phyloP scores from a whole-genome alignment of 1,140 invertebrate genomes.

The Pentalonia nigronervosa region DNA sequence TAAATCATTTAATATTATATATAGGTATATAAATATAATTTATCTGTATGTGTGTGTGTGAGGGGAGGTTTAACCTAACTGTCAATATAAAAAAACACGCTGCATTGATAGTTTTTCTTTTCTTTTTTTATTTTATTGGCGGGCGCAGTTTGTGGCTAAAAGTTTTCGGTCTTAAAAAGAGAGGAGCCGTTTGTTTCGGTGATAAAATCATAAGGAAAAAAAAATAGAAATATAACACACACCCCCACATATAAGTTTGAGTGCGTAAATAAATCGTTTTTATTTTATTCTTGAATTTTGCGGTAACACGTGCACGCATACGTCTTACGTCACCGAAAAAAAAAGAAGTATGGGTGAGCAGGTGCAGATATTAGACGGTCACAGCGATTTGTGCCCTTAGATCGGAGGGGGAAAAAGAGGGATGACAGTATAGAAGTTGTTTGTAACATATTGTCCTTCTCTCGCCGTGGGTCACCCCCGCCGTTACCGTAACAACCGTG shows the following conservation, averaged over 20 bases:
- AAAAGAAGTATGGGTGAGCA: conserved; percentile 37
- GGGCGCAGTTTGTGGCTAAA: conserved; percentile 55
- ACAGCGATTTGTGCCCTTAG: conserved; percentile 52
- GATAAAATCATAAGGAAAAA: conserved; percentile 47
- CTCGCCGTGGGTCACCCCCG: neutral
- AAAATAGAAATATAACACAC: conserved; percentile 12
- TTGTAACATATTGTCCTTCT: conserved; percentile 54
- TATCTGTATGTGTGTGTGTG: neutral
- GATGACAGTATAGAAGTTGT: conserved; percentile 43
- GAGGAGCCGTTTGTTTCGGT: conserved; percentile 32
- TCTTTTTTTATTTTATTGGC: conserved; percentile 36
- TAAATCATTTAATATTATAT: no score
- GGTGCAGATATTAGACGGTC: conserved; percentile 58
- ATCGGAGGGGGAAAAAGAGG: neutral
- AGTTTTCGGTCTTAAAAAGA: conserved; percentile 36
- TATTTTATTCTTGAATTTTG: conserved; percentile 57
- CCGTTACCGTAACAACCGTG: conserved; percentile 53
- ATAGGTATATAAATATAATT: neutral
- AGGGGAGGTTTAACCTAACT: neutral
- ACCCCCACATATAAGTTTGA: neutral
- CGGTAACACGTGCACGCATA: conserved; percentile 54
- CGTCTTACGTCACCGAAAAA: conserved; percentile 56
- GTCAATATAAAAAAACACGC: conserved; percentile 24
- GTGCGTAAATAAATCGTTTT: conserved; percentile 55
- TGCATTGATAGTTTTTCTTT: conserved; percentile 33